These are phyloP conservation scores for Aporrectodea caliginosa DNA, from an alignment of 1,140 invertebrate genomes.

Conservation along the genomic window DNA sequence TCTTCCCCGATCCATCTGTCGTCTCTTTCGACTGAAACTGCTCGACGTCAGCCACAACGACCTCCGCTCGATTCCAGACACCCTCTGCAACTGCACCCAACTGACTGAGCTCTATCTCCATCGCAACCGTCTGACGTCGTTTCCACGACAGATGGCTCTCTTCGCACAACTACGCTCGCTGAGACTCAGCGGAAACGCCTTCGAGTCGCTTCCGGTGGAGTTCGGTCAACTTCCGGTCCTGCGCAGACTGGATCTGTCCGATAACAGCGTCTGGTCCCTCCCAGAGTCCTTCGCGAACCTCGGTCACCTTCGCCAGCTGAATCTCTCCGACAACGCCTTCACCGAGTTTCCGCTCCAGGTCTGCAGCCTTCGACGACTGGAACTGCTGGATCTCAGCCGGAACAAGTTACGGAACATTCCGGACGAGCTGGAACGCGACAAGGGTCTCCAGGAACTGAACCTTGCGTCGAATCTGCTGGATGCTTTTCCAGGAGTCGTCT, in stretches of 20 bases:
- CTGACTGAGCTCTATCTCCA: not conserved
- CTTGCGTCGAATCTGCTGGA: slow-evolving; percentile 43
- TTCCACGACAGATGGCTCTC: not conserved
- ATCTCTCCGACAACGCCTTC: slow-evolving; percentile 42
- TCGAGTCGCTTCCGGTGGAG: not conserved
- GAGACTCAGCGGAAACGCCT: not conserved
- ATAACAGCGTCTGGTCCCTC: slow-evolving; percentile 42
- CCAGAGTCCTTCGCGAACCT: slow-evolving; percentile 49
- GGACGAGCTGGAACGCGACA: slow-evolving; percentile 44
- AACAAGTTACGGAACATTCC: slow-evolving; percentile 44
- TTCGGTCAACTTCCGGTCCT: not conserved
- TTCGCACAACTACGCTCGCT: not conserved
- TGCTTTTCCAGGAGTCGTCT: slow-evolving; percentile 39
- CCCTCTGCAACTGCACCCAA: not conserved
- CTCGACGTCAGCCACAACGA: not conserved
- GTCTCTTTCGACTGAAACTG: slow-evolving; percentile 37
- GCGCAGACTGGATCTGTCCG: slow-evolving; percentile 40
- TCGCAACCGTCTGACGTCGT: not conserved
- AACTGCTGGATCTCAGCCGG: slow-evolving; percentile 40
- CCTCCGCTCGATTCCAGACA: not conserved
- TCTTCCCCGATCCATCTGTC: slow-evolving; percentile 41
- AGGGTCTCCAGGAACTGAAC: slow-evolving; percentile 44
- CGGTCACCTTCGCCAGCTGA: slow-evolving; percentile 41
- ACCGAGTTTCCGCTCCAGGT: slow-evolving; percentile 41
- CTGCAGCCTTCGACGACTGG: slow-evolving; percentile 41